A percentile compares a stretch with the other conserved stretches of the same genome.
Conservation (phyloP, 2,888 invertebrate species). For the Dynastes maya region DNA sequence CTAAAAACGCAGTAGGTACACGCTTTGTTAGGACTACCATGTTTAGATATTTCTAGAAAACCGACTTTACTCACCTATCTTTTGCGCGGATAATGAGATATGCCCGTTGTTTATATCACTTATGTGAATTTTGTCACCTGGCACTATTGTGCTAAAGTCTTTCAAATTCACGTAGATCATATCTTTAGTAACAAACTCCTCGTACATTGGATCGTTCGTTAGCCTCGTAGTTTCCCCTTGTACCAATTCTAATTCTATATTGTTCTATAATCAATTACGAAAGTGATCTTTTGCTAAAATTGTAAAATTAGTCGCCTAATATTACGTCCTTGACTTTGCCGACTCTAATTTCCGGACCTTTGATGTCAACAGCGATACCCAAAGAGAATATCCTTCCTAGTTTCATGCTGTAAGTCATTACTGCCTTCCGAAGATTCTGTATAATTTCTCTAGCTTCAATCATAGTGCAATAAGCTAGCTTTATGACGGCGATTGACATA, state of each 20-base stretch:
- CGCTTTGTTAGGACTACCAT: too few relatives aligned
- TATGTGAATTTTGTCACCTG: slow-evolving; percentile 72
- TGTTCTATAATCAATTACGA: slow-evolving; percentile 29
- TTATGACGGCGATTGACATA: slow-evolving; percentile 73
- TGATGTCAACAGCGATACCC: slow-evolving; percentile 89
- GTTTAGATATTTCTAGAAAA: too few relatives aligned
- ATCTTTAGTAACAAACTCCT: slow-evolving; percentile 73
- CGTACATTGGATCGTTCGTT: slow-evolving; percentile 73
- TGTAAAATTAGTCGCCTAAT: background rate
- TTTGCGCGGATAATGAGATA: slow-evolving; percentile 82
- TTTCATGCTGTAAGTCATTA: slow-evolving; percentile 75
- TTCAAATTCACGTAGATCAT: slow-evolving; percentile 75
- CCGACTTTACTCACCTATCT: slow-evolving; percentile 71
- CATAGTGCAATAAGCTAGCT: slow-evolving; percentile 69
- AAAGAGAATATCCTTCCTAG: slow-evolving; percentile 79
- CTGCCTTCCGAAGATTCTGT: slow-evolving; percentile 70
- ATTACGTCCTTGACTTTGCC: slow-evolving; percentile 85
- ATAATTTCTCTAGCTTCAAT: slow-evolving; percentile 71
- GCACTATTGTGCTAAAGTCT: slow-evolving; percentile 71
- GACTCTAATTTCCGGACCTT: slow-evolving; percentile 92
- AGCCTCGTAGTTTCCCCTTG: slow-evolving; percentile 70
- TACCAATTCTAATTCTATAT: slow-evolving; percentile 51
- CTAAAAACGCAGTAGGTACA: too few relatives aligned
- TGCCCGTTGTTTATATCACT: slow-evolving; percentile 77
- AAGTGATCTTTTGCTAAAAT: too few relatives aligned